A percentile compares a stretch with the other conserved stretches of the same genome.
phyloP scores from a whole-genome alignment of 2,797 vertebrate genomes.

The Arrhamphus sclerolepis region DNA sequence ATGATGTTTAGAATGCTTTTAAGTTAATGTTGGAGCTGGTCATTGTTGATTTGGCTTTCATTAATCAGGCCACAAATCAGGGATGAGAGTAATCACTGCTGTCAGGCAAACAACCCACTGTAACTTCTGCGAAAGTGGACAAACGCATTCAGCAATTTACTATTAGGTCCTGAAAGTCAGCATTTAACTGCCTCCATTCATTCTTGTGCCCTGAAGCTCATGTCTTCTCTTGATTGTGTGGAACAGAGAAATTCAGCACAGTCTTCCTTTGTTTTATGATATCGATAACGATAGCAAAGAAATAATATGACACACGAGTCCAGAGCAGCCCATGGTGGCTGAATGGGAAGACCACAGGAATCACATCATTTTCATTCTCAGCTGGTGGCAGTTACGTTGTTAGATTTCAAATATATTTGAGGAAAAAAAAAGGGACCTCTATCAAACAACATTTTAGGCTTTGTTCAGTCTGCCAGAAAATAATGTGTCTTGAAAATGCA shows the following conservation, averaged over 20 bases:
- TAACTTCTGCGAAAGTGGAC: constrained; percentile 19
- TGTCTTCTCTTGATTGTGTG: background rate
- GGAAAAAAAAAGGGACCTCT: no score
- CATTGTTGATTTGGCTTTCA: constrained; percentile 8
- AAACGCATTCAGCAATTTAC: constrained; percentile 10
- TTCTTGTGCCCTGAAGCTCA: background rate
- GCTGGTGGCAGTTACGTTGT: background rate
- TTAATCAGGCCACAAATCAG: constrained; percentile 28
- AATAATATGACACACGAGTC: constrained; percentile 1
- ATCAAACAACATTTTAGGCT: no score
- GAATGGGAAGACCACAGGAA: background rate
- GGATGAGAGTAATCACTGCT: constrained; percentile 6
- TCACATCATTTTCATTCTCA: background rate
- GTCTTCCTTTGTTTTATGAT: background rate
- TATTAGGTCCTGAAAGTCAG: constrained; percentile 3
- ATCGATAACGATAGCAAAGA: constrained; percentile 1
- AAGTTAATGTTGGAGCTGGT: background rate
- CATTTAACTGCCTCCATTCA: constrained; percentile 1
- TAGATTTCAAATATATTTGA: background rate
- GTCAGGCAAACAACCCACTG: constrained; percentile 7
- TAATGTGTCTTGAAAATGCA: no score
- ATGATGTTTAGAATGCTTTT: constrained; percentile 15
- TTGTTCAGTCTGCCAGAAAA: no score
- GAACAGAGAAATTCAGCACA: background rate
- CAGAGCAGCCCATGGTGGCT: background rate